Conservation (phyloP, 2,888 invertebrate genomes). For the Leptopilina syphax region DNA sequence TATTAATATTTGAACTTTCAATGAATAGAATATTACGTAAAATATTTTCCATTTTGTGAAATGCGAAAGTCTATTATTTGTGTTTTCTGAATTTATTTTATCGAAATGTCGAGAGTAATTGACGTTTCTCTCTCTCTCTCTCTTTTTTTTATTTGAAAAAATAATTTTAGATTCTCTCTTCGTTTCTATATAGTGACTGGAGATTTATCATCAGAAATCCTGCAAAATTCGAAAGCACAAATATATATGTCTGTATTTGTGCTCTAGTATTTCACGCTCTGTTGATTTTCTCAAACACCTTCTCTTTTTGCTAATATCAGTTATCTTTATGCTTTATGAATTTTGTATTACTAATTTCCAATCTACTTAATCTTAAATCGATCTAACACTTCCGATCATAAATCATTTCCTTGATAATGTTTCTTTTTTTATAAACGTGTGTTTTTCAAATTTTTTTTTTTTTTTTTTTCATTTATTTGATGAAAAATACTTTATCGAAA, state of each 20-base stretch:
- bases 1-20: not conserved
- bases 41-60: not conserved
- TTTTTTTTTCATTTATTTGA: too few relatives aligned
- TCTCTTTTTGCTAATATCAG: conserved; percentile 14
- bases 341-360: conserved; percentile 22
- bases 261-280: conserved; percentile 36
- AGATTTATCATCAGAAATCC: conserved; percentile 28
- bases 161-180: not conserved
- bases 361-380: conserved; percentile 21
- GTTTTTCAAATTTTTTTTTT: not conserved
- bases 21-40: conserved; percentile 3
- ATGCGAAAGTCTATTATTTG: not conserved
- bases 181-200: not conserved
- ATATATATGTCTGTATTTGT: conserved; percentile 1
- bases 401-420: conserved; percentile 7
- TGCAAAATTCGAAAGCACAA: conserved; percentile 31
- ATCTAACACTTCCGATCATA: conserved; percentile 26
- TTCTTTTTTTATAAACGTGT: not conserved
- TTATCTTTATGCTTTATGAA: conserved; percentile 35
- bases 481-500: not conserved
- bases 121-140: conserved; percentile 1
- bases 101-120: conserved; percentile 4
- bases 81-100: not conserved
- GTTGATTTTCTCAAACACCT: conserved; percentile 20
- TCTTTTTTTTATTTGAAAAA: not conserved